phyloP scores from a whole-genome alignment of 2,888 invertebrate species.

The Tiliacea citrago region DNA sequence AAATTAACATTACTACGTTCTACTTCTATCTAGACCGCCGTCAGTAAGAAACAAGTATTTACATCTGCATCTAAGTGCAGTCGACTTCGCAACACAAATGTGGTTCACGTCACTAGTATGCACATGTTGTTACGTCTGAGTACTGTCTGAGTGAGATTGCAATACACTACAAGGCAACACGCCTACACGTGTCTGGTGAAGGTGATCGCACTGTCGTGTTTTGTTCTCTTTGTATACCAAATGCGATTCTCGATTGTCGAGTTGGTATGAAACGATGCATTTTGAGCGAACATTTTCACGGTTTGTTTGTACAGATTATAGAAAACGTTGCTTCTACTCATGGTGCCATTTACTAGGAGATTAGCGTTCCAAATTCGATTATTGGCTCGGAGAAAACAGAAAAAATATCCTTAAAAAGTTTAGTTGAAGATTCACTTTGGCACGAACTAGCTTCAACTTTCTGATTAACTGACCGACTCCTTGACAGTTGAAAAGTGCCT shows the following conservation, averaged over 20 bases:
- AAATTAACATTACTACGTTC: not conserved
- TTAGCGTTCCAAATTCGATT: not conserved
- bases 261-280: slow-evolving; percentile 16
- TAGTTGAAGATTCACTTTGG: not conserved
- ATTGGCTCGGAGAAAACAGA: not conserved
- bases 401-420: not conserved
- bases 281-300: not conserved
- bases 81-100: slow-evolving; percentile 10
- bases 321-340: not conserved
- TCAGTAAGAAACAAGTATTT: not conserved
- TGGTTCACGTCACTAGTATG: slow-evolving; percentile 23
- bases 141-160: slow-evolving; percentile 35
- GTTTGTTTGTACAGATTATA: not conserved
- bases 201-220: slow-evolving; percentile 12
- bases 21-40: not conserved
- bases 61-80: not conserved
- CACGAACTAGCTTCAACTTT: not conserved
- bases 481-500: not conserved
- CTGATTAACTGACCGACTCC: not conserved
- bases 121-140: slow-evolving; percentile 26
- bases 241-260: slow-evolving; percentile 9
- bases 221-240: slow-evolving; percentile 13
- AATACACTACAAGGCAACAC: slow-evolving; percentile 10
- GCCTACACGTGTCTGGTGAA: slow-evolving; percentile 16
- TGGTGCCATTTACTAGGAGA: not conserved